Evolutionary conservation across 2,113 vertebrate species (phyloP).

Genomic region (Rhizomys pruinosus): DNA sequence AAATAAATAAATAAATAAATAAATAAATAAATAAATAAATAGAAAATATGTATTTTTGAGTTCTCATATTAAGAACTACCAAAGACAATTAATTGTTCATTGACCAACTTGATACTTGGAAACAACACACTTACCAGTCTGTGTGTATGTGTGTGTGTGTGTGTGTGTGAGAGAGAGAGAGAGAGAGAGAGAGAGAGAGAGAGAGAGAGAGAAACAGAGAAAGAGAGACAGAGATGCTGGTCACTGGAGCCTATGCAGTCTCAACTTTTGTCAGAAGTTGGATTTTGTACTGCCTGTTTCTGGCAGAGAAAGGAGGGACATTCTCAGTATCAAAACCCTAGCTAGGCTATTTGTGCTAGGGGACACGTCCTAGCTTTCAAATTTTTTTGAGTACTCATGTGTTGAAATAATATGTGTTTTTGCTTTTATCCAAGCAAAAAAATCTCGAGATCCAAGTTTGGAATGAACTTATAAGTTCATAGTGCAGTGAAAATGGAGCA

Average conservation of each 20-base stretch:
- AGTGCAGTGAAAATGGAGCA: neutral
- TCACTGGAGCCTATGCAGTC: neutral
- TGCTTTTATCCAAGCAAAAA: neutral
- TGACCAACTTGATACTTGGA: neutral
- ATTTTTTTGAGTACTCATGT: neutral
- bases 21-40: neutral
- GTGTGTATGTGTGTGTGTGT: too few relatives aligned
- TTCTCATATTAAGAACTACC: neutral
- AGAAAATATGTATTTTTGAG: neutral
- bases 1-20: neutral
- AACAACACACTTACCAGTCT: neutral
- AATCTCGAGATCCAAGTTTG: neutral
- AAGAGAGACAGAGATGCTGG: too few relatives aligned
- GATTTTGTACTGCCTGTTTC: neutral
- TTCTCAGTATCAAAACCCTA: neutral
- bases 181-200: neutral
- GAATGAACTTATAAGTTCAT: neutral
- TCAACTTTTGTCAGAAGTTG: neutral
- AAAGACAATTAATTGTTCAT: neutral
- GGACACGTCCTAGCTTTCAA: neutral
- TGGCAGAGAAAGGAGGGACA: neutral
- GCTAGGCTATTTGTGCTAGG: neutral
- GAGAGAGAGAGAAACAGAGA: neutral
- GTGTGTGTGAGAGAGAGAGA: too few relatives aligned
- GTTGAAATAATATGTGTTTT: neutral